Evolutionary conservation across 2,113 vertebrate species (phyloP), one percentile per base, ranked within the genome.

Genomic region (Microtus pennsylvanicus): DNA sequence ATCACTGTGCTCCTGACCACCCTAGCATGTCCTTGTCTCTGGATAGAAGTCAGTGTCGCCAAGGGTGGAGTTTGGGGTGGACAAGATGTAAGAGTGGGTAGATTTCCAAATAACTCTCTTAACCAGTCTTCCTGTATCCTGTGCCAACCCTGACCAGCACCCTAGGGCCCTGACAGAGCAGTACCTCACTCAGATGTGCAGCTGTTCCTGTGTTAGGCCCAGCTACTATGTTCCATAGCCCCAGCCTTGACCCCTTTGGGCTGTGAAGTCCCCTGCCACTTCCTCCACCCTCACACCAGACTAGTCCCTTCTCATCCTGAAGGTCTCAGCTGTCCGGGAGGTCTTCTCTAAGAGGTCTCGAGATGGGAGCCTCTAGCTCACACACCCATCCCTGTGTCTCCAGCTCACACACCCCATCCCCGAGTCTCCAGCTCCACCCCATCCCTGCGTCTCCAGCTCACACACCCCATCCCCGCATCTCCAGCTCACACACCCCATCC

Each of bases 31-130:
- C 28, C 30, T 24, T 89, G 45, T 61, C 38, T 65, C 28, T 81
- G 55, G 38, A 38, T 1, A 63, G 63, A 87, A 76, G 85, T 30
- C 8, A 35, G 26, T 50, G 50, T 70, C 52, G 5, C 24, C 9
- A 5, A 67, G 28, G 61, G 24, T 61, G 7, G 26, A 1, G 74
- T 16, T 55, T 65, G 52, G 26, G 69, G 4, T 11, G 26, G 13
- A 35, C 3, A 35, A 67, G 42, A 14, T 42, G 1, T 38, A 38
- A 7, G 16, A 13, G 2, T 4, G 10, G 1, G 1, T 3, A 16
- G 28, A 38, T 21, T 26, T 28, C 55, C 14, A 45, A 6, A 61
- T 58, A 11, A 30, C 87, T 69, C 82, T 83, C 74, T 61, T 33
- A 8, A 28, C 70, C 10, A 9, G 26, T 45, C 7, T 52, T 92